Conservation (phyloP, 2,797 vertebrate genomes). For the Sciurus vulgaris region DNA sequence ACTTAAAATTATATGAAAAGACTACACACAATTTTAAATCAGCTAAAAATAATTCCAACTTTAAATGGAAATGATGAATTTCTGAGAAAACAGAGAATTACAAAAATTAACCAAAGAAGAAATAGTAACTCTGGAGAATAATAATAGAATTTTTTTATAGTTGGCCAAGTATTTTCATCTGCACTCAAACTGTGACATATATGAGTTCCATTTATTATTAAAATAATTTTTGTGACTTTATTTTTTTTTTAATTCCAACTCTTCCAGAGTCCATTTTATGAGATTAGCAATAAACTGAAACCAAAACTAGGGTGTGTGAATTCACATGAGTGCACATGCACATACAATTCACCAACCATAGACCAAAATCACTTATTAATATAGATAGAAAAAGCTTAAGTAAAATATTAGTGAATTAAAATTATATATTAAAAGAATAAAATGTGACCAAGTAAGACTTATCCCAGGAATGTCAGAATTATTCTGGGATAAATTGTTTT, state of each 20-base stretch:
- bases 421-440: neutral
- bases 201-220: neutral
- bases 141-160: neutral
- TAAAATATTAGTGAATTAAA: constrained; percentile 15
- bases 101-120: neutral
- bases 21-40: neutral
- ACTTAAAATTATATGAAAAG: neutral
- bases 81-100: constrained; percentile 17
- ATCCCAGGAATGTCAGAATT: neutral
- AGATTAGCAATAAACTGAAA: neutral
- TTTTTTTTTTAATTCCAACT: constrained; percentile 20
- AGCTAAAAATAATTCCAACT: neutral
- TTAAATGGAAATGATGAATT: constrained; percentile 31
- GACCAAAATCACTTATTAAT: neutral
- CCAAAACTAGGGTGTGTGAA: neutral
- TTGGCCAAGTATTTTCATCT: constrained; percentile 1
- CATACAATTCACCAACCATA: neutral
- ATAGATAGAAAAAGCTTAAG: constrained; percentile 8
- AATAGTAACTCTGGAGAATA: neutral
- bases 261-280: neutral
- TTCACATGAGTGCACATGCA: neutral
- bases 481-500: neutral
- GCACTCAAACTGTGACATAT: neutral
- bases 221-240: neutral
- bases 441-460: neutral